Evolutionary conservation across 2,888 invertebrate species (phyloP), one percentile per base, ranked within the genome.

Genomic region (Cephus sareptanus): DNA sequence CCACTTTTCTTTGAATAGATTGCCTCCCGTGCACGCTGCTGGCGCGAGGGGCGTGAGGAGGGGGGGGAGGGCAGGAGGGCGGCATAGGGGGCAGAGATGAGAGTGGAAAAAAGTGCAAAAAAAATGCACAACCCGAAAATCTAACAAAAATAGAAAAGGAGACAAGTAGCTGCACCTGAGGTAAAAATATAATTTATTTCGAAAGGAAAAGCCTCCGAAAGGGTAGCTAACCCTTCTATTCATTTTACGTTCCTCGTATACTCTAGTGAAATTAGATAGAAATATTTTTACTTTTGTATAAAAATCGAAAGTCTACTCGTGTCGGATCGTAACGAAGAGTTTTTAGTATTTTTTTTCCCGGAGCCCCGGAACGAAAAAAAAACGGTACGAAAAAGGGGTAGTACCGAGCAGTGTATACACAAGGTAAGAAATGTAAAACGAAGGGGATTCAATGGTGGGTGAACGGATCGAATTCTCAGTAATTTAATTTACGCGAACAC

Each of bases 1-100:
- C 31, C 71, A 71, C 33, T 71, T 71, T 71, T 71, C 31, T 71
- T 31, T 71, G 71, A 71, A 71, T 31, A 71, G 71, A 71, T 71
- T 15, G 71, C 71, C 33, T 15, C 13, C 71, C 71, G 9, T 33
- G 71, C 71, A 12, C 11, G n/a, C 23, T 56, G 15, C 9, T 23
- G 4, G 56, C 9, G 40, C 0, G 56, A 56, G 56, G 40, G 23
- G 23, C 0, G 6, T 0, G 23, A 0, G 40, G 15, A 0, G 15
- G 3, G 6, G 15, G 15, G 3, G 6, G 15, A 4, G 37, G 12
- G 13, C 4, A 37, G 13, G 37, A 4, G 13, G 13, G 11, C 34
- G 13, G 11, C 34, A 34, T 11, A 1, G 15, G 15, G 40, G 15
- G 15, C 1, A 1, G 40, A 4, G 40, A 15, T 0, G 15, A 15